Base-by-base conservation (phyloP, 2,113 vertebrate genomes). In the Naja naja region DNA sequence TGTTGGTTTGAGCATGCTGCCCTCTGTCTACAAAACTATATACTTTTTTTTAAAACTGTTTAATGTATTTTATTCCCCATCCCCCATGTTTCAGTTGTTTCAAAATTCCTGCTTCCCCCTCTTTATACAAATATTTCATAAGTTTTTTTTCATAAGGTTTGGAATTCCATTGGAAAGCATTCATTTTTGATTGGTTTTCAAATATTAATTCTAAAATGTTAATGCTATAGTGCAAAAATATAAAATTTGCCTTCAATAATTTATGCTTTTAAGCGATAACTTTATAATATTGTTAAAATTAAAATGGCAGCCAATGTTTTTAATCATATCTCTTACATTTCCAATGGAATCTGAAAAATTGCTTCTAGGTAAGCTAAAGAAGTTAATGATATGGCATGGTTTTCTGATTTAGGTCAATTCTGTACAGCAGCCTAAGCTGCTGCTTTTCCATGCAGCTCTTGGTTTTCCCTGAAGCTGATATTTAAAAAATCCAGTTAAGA, bases 1-100 rank as follows among this genome's bases (percentile, higher is more conserved):
- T 55, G 89, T 96, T 96, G 95, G 89, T 95, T 97, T 96, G 97
- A 95, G 91, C 92, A 93, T 97, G 95, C 97, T 98, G 98, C 98
- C 98, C 98, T 97, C 98, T 98, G 95, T 94, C 97, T 98, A 92
- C 96, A 60, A 90, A 95, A 95, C 90, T 92, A 22, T 43, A 88
- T 53, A 3, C 85, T 96, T 91, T 87, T 96, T 27, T 43, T 16
- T 9, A 55, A 22, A 45, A 8, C 93, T 34, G 92, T 39, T 2
- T 11, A 89, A 87, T 27, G 88, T 60, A 95, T 55, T n/a, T 8
- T 87, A 0, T 30, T 3, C 74, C 34, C 34, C 34, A 69, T n/a
- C 74, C 7, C 34, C 34, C 34, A 22, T 81, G 7, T 81, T 43
- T 39, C 60, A 91, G 27, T 92, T 87, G 10, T 93, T 95, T 49